Evolutionary conservation across 2,797 vertebrate genomes (phyloP), one percentile per base, ranked within the genome.

Genomic region (Propithecus deckenii): DNA sequence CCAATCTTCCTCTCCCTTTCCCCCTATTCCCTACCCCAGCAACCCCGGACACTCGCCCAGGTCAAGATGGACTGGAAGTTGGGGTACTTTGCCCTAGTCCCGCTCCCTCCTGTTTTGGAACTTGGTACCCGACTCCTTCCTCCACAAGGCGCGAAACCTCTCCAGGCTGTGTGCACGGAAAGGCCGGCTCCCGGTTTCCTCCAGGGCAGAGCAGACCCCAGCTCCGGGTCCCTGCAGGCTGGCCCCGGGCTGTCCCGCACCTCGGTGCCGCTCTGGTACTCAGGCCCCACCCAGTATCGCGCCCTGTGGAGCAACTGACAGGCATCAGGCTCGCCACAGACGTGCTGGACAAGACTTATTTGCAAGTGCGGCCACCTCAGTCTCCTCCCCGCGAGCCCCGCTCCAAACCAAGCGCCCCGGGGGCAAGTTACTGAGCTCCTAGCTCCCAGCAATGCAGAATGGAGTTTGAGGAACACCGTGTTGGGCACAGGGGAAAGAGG

Each of bases 201-300:
- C 38, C 0, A 23, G 15, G n/a, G 35, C 43, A 41, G 6, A 43
- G 57, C 41, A 9, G 74, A 89, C 48, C 48, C 67, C 41, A 3
- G 25, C 6, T 18, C 28, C 11, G 2, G 1, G 10, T 1, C 30
- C 18, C 48, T 2, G 9, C 65, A 50, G 12, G 48, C 57, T 17
- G 30, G 23, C 65, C 3, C 28, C 0, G 1, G 4, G 43, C 43
- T 48, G 69, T 3, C 23, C 18, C 35, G 52, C 12, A 67, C 11
- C 4, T 50, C 25, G 0, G 20, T 0, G 57, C 13, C 0, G 18
- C 30, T 30, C n/a, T 23, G 10, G 50, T 2, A 61, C 80, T n/a
- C 11, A n/a, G 90, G 96, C 92, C 92, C 84, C 94, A 74, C 90
- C 72, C 90, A 83, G 67, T 28, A 6, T 72, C 48, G 20, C 22